Percentiles rank a stretch among this genome's conserved stretches.
Evolutionary conservation across 2,888 invertebrate genomes (phyloP).

Genomic region (Drosophila incognita): DNA sequence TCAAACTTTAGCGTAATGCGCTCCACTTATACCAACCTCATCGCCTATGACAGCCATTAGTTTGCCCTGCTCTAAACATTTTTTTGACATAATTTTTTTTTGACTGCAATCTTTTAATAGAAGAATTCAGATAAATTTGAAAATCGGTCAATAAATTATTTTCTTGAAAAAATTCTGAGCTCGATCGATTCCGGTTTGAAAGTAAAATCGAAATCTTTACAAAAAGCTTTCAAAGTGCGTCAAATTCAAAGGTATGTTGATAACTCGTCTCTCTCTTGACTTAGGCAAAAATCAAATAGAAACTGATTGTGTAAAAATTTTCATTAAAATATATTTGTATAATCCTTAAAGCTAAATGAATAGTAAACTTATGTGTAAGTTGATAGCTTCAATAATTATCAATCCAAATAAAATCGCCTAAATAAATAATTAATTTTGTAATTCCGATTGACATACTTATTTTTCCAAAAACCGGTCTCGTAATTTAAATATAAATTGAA

Average conservation of each 20-base stretch:
- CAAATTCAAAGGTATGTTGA: conserved; percentile 27
- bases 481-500: conserved; percentile 23
- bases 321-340: not conserved
- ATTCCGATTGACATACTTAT: not conserved
- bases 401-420: not conserved
- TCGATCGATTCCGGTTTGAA: not conserved
- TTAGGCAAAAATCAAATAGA: not conserved
- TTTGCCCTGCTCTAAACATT: conserved; percentile 24
- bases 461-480: not conserved
- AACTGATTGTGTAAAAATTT: not conserved
- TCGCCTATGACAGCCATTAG: conserved; percentile 67
- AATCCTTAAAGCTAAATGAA: not conserved
- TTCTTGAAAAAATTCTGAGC: not conserved
- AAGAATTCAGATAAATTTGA: not conserved
- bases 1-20: not conserved
- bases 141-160: not conserved
- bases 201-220: not conserved
- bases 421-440: not conserved
- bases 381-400: not conserved
- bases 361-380: too few relatives aligned
- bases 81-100: conserved; percentile 38
- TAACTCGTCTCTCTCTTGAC: not conserved
- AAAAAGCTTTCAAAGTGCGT: not conserved
- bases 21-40: conserved; percentile 44
- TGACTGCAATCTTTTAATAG: not conserved